Evolutionary conservation across 1,140 invertebrate species (phyloP).

Genomic region (Asobara japonica): DNA sequence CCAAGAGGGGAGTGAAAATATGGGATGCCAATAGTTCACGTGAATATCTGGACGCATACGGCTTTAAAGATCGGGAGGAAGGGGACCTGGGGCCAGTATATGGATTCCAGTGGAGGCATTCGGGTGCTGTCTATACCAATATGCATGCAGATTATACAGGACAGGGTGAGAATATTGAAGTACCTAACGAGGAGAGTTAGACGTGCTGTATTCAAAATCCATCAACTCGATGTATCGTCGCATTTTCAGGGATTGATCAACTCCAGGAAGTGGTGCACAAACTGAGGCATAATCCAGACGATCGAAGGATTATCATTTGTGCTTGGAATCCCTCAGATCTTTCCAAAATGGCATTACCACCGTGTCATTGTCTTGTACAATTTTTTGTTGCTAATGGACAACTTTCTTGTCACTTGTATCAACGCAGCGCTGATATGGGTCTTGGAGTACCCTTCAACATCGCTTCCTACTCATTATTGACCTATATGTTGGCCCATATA

Average conservation of each 20-base stretch:
- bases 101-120: constrained; percentile 99
- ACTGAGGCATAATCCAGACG: constrained; percentile 84
- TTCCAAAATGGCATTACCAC: constrained; percentile 91
- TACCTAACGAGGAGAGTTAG: constrained; percentile 26
- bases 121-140: constrained; percentile 90
- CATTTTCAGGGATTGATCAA: constrained; percentile 79
- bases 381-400: constrained; percentile 89
- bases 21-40: constrained; percentile 98
- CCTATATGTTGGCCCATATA: constrained; percentile 94
- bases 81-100: constrained; percentile 98
- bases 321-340: constrained; percentile 95
- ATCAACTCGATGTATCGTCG: too few species aligned
- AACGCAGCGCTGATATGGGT: constrained; percentile 96
- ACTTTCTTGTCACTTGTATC: constrained; percentile 91
- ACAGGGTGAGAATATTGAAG: constrained; percentile 82
- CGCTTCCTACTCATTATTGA: constrained; percentile 92
- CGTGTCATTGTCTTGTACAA: constrained; percentile 94
- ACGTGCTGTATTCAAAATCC: too few species aligned
- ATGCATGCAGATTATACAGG: constrained; percentile 86
- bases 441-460: constrained; percentile 99
- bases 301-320: constrained; percentile 89
- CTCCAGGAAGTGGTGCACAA: constrained; percentile 83
- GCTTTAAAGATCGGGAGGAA: constrained; percentile 88
- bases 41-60: constrained; percentile 88
- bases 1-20: constrained; percentile 90